Conservation (phyloP, 2,888 invertebrate species). For the Diplazon laetatorius region DNA sequence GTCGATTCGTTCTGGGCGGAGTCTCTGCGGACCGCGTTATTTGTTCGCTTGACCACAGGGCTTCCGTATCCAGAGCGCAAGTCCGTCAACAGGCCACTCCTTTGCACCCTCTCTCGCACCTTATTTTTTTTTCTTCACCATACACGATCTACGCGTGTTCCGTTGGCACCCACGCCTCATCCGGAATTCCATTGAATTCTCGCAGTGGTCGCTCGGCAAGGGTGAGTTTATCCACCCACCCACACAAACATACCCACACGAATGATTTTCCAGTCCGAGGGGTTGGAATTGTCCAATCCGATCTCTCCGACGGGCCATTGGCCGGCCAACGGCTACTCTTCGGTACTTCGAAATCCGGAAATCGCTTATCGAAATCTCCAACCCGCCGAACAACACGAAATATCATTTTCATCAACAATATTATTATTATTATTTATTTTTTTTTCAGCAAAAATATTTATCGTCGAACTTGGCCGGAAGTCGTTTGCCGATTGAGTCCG, state of each 20-base stretch:
- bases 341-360: conserved; percentile 39
- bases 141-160: background rate
- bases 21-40: conserved; percentile 62
- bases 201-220: conserved; percentile 38
- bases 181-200: conserved; percentile 12
- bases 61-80: conserved; percentile 74
- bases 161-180: conserved; percentile 30
- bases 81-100: conserved; percentile 76
- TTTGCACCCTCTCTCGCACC: conserved; percentile 67
- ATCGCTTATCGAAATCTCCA: background rate
- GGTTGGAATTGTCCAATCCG: conserved; percentile 61
- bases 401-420: conserved; percentile 23
- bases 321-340: background rate
- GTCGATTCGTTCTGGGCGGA: conserved; percentile 80
- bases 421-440: no score
- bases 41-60: conserved; percentile 76
- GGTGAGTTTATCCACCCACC: conserved; percentile 35
- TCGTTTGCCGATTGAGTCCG: conserved; percentile 32
- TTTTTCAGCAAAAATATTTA: conserved; percentile 2
- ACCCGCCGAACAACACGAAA: conserved; percentile 46
- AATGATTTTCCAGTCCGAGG: conserved; percentile 58
- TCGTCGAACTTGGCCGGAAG: conserved; percentile 51
- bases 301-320: conserved; percentile 33
- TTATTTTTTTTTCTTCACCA: conserved; percentile 58
- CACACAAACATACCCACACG: conserved; percentile 24